Evolutionary conservation across 2,797 vertebrate genomes (phyloP), one percentile per base, ranked within the genome.

Genomic region (Aldrovandia affinis): DNA sequence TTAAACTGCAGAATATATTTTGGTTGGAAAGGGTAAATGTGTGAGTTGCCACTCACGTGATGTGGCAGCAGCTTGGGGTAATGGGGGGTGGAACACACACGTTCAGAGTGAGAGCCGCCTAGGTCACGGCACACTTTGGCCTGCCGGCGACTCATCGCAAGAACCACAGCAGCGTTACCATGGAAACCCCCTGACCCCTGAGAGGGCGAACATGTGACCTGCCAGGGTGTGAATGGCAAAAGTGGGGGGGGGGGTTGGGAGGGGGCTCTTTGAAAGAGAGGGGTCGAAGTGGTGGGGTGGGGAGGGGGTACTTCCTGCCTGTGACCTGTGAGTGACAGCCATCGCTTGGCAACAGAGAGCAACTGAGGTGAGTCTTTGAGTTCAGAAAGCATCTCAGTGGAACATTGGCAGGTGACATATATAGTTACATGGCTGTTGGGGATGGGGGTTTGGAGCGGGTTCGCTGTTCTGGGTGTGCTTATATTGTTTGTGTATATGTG

Each of bases 171-270:
- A 2, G n/a, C n/a, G 65, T 70, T 18, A 2, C 65, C 65, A 36
- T 70, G 65, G 65, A 33, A 70, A 70, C 65, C 65, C 59, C 33
- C 65, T 70, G 65, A 36, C 65, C 65, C 28, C 65, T 3, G 10
- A 14, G 33, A 18, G 65, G 65, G 65, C 30, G 65, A 70, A 70
- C 65, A 70, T 70, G 30, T 89, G 91, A 89, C 86, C 92, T 92
- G 47, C 30, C 22, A 22, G 14, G 22, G 25, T 15, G 42, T 20
- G 57, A 90, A 89, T 88, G 89, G 88, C 84, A 87, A 84, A 83
- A 80, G 89, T 92, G 90, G 89, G 30, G 2, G 30, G 2, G 93
- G 93, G 92, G 93, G 89, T 89, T 90, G 25, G 55, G 47, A 92
- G 18, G 55, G 55, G 18, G 55, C 18, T 57, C 55, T 57, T 20